Conservation (phyloP, 2,113 vertebrate species). For the Marcusenius ussheri region DNA sequence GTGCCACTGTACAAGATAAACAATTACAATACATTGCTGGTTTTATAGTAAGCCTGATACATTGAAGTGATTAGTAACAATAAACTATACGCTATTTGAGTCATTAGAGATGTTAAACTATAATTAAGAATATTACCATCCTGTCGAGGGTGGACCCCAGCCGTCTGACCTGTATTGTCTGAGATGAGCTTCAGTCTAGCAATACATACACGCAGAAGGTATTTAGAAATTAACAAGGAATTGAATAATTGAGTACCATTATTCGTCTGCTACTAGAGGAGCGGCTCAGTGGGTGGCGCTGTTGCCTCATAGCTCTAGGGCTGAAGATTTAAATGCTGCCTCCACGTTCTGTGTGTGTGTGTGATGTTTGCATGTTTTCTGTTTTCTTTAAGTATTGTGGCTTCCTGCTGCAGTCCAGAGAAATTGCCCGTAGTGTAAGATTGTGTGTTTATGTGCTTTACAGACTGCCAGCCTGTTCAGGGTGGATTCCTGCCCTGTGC, state of each 20-base stretch:
- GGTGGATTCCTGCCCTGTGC: neutral
- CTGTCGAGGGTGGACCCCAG: neutral
- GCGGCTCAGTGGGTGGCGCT: neutral
- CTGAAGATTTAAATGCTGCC: neutral
- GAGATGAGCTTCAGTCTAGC: neutral
- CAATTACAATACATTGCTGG: neutral
- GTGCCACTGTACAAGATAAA: neutral
- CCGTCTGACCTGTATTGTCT: neutral
- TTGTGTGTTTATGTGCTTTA: neutral
- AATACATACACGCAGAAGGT: neutral
- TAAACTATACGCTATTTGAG: neutral
- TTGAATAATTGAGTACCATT: neutral
- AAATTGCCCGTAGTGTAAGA: neutral
- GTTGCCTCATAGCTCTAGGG: neutral
- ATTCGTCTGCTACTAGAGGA: neutral
- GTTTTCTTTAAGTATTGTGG: neutral
- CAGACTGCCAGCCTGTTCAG: neutral
- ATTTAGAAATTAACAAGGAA: neutral
- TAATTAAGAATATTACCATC: neutral
- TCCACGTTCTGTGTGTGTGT: neutral
- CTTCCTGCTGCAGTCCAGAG: neutral
- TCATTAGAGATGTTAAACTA: neutral
- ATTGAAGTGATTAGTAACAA: neutral
- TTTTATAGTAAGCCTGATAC: neutral
- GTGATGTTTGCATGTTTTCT: neutral